Base-by-base conservation (phyloP, 2,797 vertebrate species). In the Parotocinclus haroldoi region DNA sequence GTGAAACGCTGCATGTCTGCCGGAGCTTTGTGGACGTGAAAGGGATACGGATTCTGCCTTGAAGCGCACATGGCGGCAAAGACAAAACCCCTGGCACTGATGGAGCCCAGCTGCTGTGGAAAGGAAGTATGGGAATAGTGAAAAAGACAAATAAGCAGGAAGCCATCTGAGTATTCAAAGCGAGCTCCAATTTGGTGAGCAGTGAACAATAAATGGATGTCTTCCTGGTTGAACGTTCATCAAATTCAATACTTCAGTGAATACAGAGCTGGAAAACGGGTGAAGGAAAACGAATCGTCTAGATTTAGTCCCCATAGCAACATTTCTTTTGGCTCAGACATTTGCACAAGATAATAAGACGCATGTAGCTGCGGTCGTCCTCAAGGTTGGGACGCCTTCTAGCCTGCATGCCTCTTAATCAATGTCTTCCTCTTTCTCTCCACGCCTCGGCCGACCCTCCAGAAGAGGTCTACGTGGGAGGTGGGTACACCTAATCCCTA, bases 321-420 rank as follows among this genome's bases (percentile, higher is more conserved):
- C 60, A 58, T 71, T 68, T 68, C 57, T 66, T 66, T 78, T 76
- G 76, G 69, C 73, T 74, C 70, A 71, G 75, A 86, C 87, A 88
- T 87, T 88, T 92, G 92, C 90, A 91, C 91, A 91, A 88, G 88
- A 91, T 95, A 92, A 96, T 94, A 93, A 90, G 96, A 94, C 91
- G 94, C 95, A 94, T 95, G 93, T 88, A 84, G 90, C 91, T 84
- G 88, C 87, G 76, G 78, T 79, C 77, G 76, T 73, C 75, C 78
- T 75, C 71, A 71, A 92, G 91, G 88, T 91, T 92, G 88, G 88
- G 89, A 90, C 89, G 88, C 89, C 87, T 89, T 91, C 87, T 84
- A 90, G 89, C 95, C 91, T 95, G 96, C 95, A 96, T 98, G 96
- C 95, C 91, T 94, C 96, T 98, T 97, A 98, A 97, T 97, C 93